Conservation (phyloP, 2,888 invertebrate genomes). For the Pasiphila rectangulata region DNA sequence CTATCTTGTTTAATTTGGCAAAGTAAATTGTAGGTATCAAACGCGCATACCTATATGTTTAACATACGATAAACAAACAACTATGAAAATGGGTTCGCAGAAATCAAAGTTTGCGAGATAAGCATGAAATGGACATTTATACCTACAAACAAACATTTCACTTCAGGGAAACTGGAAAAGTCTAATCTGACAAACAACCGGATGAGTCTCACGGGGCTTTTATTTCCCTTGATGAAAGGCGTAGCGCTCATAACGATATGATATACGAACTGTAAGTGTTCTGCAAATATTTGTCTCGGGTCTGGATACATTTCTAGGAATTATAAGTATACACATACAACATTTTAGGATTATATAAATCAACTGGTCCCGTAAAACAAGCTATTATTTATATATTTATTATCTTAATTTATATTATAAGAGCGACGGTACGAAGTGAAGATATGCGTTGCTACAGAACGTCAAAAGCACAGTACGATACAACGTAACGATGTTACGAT, state of each 20-base stretch:
- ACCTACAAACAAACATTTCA: constrained; percentile 42
- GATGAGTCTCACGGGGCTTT: constrained; percentile 1
- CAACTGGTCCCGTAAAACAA: too few species aligned
- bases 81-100: constrained; percentile 7
- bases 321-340: too few species aligned
- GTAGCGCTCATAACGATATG: neutral
- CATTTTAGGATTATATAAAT: too few species aligned
- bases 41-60: constrained; percentile 22
- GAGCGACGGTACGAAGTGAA: too few species aligned
- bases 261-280: too few species aligned
- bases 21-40: neutral
- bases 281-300: too few species aligned
- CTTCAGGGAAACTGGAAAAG: constrained; percentile 7
- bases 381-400: too few species aligned
- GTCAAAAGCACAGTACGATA: too few species aligned
- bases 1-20: constrained; percentile 12
- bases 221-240: constrained; percentile 11
- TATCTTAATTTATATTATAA: too few species aligned
- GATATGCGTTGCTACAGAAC: too few species aligned
- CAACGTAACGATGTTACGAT: too few species aligned
- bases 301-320: too few species aligned
- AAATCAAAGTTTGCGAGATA: constrained; percentile 15
- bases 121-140: constrained; percentile 26
- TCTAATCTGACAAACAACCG: constrained; percentile 6
- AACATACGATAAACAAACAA: constrained; percentile 16